phyloP scores from a whole-genome alignment of 2,888 invertebrate species.

The Tethea ocularis region DNA sequence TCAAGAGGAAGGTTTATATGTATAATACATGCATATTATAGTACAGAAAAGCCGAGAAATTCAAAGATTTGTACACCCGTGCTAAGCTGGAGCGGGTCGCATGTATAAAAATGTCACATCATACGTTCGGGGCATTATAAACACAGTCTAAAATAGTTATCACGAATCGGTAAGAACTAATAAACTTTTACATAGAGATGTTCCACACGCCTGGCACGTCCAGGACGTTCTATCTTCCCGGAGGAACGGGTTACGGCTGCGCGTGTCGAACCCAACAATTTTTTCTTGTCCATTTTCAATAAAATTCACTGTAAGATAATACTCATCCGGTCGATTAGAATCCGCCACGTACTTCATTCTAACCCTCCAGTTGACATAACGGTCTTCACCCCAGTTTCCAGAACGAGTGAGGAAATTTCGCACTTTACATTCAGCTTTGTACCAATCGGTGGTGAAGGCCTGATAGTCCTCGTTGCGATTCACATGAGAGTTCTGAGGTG shows the following conservation, averaged over 20 bases:
- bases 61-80: no score
- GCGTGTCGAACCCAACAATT: neutral
- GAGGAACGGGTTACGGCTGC: neutral
- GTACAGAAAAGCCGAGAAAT: no score
- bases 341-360: neutral
- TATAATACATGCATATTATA: no score
- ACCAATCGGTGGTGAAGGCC: constrained; percentile 20
- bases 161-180: neutral
- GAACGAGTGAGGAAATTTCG: neutral
- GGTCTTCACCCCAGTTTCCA: neutral
- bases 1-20: no score
- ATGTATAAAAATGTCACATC: no score
- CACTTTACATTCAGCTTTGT: constrained; percentile 18
- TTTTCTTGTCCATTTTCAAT: neutral
- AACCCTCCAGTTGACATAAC: neutral
- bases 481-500: constrained; percentile 18
- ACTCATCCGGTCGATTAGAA: neutral
- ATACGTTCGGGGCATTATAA: no score
- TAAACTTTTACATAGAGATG: neutral
- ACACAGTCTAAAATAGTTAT: neutral
- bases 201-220: neutral
- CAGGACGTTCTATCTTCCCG: neutral
- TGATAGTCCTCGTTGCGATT: constrained; percentile 16
- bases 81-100: no score
- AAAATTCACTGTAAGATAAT: neutral